Conservation (phyloP, 2,113 vertebrate species). For the Vulpes ferrilata region DNA sequence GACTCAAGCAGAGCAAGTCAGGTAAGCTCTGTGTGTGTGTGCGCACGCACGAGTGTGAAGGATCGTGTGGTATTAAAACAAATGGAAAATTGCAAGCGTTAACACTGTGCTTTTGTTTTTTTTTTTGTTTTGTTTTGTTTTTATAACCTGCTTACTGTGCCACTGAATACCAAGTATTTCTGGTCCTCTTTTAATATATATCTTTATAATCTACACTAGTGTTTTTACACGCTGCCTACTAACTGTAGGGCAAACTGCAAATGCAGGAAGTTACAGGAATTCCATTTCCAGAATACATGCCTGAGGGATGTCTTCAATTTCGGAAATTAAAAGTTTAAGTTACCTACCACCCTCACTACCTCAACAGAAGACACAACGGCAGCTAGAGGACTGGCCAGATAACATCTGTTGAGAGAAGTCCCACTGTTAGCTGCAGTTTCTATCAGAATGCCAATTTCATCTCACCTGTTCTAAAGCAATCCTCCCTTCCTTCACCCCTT, state of each 20-base stretch:
- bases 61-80: constrained; percentile 74
- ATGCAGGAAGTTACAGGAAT: constrained; percentile 44
- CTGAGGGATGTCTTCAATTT: neutral
- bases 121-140: constrained; percentile 30
- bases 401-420: constrained; percentile 57
- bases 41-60: constrained; percentile 28
- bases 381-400: constrained; percentile 58
- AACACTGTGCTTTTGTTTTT: constrained; percentile 90
- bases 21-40: constrained; percentile 81
- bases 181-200: constrained; percentile 83
- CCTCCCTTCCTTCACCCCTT: constrained; percentile 70
- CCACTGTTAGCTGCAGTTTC: constrained; percentile 55
- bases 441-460: constrained; percentile 77
- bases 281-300: constrained; percentile 63
- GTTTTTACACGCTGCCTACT: constrained; percentile 81
- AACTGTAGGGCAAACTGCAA: constrained; percentile 60
- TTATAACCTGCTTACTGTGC: constrained; percentile 87
- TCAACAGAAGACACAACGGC: constrained; percentile 59
- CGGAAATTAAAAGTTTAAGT: neutral
- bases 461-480: constrained; percentile 75
- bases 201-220: constrained; percentile 82
- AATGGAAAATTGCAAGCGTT: constrained; percentile 85
- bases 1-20: constrained; percentile 87
- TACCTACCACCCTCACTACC: constrained; percentile 49
- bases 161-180: constrained; percentile 86